Percentiles rank a stretch among this genome's conserved stretches.
Conservation (phyloP, 2,888 invertebrate species). For the Nemotelus pantherinus region DNA sequence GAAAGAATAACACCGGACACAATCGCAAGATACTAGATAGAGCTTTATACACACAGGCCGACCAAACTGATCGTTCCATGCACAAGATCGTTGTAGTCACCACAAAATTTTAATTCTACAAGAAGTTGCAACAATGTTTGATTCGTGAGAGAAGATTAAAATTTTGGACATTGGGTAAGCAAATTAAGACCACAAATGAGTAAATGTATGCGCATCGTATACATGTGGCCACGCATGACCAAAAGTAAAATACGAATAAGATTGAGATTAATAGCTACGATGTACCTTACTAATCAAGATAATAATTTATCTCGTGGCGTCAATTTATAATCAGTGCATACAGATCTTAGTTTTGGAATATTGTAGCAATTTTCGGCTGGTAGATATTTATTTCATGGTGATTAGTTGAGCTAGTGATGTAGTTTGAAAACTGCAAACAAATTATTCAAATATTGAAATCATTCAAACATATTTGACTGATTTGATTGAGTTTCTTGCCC, state of each 20-base stretch:
- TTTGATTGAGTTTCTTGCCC: too few relatives aligned
- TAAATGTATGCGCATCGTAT: not conserved
- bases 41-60: too few relatives aligned
- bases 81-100: not conserved
- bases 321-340: constrained; percentile 12
- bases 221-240: not conserved
- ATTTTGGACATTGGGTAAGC: constrained; percentile 35
- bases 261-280: constrained; percentile 49
- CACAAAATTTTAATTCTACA: not conserved
- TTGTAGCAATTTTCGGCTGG: too few relatives aligned
- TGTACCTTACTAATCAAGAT: constrained; percentile 46
- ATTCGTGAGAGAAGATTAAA: constrained; percentile 23
- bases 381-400: too few relatives aligned
- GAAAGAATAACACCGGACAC: not conserved
- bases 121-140: not conserved
- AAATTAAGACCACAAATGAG: constrained; percentile 45
- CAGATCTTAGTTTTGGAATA: not conserved
- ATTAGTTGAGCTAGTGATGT: too few relatives aligned
- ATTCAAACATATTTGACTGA: too few relatives aligned
- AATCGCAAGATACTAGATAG: not conserved
- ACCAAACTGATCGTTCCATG: not conserved
- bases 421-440: too few relatives aligned
- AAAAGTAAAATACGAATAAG: constrained; percentile 22
- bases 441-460: too few relatives aligned
- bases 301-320: constrained; percentile 47